Evolutionary conservation across 2,113 vertebrate genomes (phyloP).

Genomic region (Upupa epops): DNA sequence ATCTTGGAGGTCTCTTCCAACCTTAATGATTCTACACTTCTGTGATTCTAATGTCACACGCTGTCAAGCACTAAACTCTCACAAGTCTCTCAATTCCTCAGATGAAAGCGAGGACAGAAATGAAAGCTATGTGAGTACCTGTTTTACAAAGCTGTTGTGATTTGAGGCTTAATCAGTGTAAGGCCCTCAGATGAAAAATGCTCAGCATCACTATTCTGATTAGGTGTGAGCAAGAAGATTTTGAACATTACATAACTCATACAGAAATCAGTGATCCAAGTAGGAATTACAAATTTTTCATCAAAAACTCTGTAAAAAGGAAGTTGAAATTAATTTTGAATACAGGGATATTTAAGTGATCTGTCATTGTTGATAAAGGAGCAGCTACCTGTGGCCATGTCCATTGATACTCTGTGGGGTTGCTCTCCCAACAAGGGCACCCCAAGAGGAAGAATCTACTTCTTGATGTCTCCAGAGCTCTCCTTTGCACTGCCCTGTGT

Average conservation of each 20-base stretch:
- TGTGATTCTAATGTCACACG: not conserved
- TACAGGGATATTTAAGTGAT: not conserved
- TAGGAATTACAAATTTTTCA: not conserved
- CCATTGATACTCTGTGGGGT: not conserved
- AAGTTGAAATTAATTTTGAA: not conserved
- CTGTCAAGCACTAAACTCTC: not conserved
- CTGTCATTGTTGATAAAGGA: not conserved
- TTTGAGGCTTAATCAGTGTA: not conserved
- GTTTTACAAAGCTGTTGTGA: not conserved
- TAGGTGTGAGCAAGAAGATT: not conserved
- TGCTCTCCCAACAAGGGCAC: not conserved
- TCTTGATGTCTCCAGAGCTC: not conserved
- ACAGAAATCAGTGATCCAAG: not conserved
- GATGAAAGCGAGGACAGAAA: not conserved
- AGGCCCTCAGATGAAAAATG: not conserved
- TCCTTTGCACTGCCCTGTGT: not conserved
- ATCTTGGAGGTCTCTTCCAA: too few species aligned
- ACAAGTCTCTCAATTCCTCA: not conserved
- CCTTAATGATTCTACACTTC: too few species aligned
- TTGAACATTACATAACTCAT: not conserved
- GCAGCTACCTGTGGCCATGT: not conserved
- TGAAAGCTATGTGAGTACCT: not conserved
- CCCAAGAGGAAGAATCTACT: not conserved
- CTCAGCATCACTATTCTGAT: not conserved
- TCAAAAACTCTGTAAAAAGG: not conserved